phyloP scores from a whole-genome alignment of 1,140 invertebrate genomes.

The Agrilus planipennis region DNA sequence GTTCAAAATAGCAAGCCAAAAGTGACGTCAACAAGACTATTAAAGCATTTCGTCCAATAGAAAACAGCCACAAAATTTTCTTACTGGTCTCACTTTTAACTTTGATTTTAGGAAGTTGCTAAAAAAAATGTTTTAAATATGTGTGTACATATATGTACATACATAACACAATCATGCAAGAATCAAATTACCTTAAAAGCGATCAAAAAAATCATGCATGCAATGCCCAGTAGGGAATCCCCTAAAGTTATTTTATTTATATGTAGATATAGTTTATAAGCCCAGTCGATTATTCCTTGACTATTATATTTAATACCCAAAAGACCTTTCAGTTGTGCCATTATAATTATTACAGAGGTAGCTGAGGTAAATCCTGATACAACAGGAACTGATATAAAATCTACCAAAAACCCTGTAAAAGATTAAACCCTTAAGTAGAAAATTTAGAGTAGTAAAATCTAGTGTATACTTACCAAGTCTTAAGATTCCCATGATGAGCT shows the following conservation, averaged over 20 bases:
- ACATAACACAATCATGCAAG: no score
- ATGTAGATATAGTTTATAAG: constrained; percentile 47
- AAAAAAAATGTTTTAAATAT: no score
- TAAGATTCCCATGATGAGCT: constrained; percentile 65
- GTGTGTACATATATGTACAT: no score
- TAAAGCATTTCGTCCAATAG: constrained; percentile 66
- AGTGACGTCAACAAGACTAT: constrained; percentile 59
- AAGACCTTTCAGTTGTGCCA: constrained; percentile 77
- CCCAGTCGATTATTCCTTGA: constrained; percentile 42
- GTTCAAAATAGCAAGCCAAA: constrained; percentile 40
- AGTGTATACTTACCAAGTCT: constrained; percentile 51
- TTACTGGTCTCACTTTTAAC: constrained; percentile 35
- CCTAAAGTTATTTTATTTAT: constrained; percentile 39
- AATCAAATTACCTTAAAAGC: constrained; percentile 47
- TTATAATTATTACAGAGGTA: constrained; percentile 80
- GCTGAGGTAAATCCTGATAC: constrained; percentile 89
- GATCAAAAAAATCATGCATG: constrained; percentile 52
- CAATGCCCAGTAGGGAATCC: constrained; percentile 52
- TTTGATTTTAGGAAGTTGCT: constrained; percentile 56
- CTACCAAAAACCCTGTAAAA: constrained; percentile 74
- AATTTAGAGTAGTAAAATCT: not conserved
- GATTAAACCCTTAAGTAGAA: constrained; percentile 9
- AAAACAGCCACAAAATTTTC: constrained; percentile 55
- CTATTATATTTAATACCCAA: constrained; percentile 58
- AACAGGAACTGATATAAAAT: constrained; percentile 85